Evolutionary conservation across 2,888 invertebrate species (phyloP).

Genomic region (Hemithea aestivaria): DNA sequence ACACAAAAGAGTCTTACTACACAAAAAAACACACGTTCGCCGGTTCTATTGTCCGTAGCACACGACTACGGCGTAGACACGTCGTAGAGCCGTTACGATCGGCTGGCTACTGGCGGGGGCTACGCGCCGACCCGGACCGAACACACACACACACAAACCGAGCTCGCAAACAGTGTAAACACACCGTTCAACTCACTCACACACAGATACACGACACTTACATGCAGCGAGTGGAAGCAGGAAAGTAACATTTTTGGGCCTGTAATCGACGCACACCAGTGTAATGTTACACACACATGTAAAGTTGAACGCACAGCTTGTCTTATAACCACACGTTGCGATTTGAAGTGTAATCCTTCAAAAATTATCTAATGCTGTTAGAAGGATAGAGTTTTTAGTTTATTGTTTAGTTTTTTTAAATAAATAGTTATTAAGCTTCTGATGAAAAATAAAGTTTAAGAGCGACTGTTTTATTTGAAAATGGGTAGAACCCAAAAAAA

Average conservation of each 20-base stretch:
- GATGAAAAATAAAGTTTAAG: no score
- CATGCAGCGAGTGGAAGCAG: slow-evolving; percentile 61
- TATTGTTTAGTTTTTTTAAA: no score
- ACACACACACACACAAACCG: slow-evolving; percentile 53
- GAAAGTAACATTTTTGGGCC: slow-evolving; percentile 71
- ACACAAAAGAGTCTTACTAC: slow-evolving; percentile 61
- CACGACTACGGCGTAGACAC: slow-evolving; percentile 60
- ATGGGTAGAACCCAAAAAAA: no score
- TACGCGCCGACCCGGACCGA: slow-evolving; percentile 66
- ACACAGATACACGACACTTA: slow-evolving; percentile 40
- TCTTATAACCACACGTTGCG: slow-evolving; percentile 58
- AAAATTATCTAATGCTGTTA: not conserved
- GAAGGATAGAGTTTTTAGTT: no score
- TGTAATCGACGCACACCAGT: slow-evolving; percentile 69
- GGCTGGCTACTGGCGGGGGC: slow-evolving; percentile 75
- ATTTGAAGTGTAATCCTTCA: slow-evolving; percentile 73
- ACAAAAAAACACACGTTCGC: slow-evolving; percentile 67
- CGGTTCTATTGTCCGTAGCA: slow-evolving; percentile 60
- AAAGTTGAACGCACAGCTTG: slow-evolving; percentile 39
- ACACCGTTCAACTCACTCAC: slow-evolving; percentile 48
- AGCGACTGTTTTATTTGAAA: no score
- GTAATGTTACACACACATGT: slow-evolving; percentile 62
- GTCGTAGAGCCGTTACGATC: slow-evolving; percentile 65
- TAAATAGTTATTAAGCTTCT: no score
- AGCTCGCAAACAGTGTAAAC: slow-evolving; percentile 47